These are phyloP conservation scores for Neosalanx taihuensis DNA, from an alignment of 2,797 vertebrate genomes.

Conservation along the genomic window DNA sequence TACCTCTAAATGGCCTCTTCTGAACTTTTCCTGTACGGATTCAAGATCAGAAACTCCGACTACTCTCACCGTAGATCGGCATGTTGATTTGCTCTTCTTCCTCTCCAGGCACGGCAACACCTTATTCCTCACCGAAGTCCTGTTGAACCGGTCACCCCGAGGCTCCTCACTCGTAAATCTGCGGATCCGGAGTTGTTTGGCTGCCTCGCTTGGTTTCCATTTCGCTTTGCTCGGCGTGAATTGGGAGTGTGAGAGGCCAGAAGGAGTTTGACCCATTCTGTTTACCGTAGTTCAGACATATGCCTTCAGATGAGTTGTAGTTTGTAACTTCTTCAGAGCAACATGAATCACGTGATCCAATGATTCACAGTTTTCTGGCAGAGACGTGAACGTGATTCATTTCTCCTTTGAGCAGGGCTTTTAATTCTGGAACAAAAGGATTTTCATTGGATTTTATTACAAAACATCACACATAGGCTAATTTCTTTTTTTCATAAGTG, in stretches of 20 bases:
- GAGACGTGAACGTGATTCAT: background rate
- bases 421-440: conserved; percentile 40
- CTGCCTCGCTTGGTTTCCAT: conserved; percentile 47
- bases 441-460: background rate
- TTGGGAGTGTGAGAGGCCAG: conserved; percentile 42
- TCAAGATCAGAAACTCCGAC: conserved; percentile 44
- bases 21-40: conserved; percentile 59
- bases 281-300: conserved; percentile 57
- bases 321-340: conserved; percentile 6
- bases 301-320: background rate
- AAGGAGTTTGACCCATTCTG: conserved; percentile 74
- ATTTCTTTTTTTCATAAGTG: background rate
- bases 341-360: conserved; percentile 41
- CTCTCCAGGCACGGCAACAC: conserved; percentile 61
- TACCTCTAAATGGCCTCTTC: conserved; percentile 47
- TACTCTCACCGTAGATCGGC: conserved; percentile 31
- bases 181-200: conserved; percentile 37
- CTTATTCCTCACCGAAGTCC: conserved; percentile 68
- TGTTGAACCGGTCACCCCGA: conserved; percentile 40
- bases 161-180: conserved; percentile 34
- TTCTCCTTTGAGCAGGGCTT: background rate
- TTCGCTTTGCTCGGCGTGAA: conserved; percentile 41
- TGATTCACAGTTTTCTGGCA: background rate
- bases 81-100: conserved; percentile 58
- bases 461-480: background rate